phyloP scores from a whole-genome alignment of 2,888 invertebrate species.

The Ceratothoa steindachneri region DNA sequence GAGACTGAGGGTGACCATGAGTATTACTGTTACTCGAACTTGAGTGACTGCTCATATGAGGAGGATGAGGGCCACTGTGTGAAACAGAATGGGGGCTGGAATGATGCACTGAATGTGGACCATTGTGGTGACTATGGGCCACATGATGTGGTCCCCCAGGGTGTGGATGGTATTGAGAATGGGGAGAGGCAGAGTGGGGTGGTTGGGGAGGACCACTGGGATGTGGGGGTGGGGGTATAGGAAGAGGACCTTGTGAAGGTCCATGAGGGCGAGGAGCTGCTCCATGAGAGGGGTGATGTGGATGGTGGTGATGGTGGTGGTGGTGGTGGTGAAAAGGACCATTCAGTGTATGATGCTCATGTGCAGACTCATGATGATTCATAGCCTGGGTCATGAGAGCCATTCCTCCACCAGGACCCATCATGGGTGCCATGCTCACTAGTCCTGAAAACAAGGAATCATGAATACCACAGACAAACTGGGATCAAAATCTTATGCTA shows the following conservation, averaged over 20 bases:
- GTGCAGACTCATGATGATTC: constrained; percentile 44
- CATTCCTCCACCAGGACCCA: constrained; percentile 46
- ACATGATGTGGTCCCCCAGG: constrained; percentile 4
- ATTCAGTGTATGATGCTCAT: constrained; percentile 39
- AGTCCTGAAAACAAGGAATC: constrained; percentile 19
- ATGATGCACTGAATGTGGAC: constrained; percentile 32
- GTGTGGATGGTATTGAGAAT: constrained; percentile 40
- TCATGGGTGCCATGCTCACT: constrained; percentile 48
- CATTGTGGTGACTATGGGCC: constrained; percentile 12
- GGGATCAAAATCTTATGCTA: not conserved
- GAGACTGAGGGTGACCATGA: constrained; percentile 33
- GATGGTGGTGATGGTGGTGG: constrained; percentile 29
- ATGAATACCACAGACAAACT: not conserved
- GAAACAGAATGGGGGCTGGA: constrained; percentile 26
- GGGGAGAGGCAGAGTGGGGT: constrained; percentile 35
- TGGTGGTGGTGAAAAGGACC: constrained; percentile 37
- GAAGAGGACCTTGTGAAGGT: constrained; percentile 21
- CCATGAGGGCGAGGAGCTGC: constrained; percentile 12
- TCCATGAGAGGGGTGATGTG: constrained; percentile 27
- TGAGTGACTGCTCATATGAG: constrained; percentile 18
- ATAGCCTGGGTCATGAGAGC: constrained; percentile 42
- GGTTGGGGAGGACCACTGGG: constrained; percentile 27
- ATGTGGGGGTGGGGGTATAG: constrained; percentile 30
- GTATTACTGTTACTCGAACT: not conserved
- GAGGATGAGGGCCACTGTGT: constrained; percentile 35